Percentiles rank a stretch among this genome's conserved stretches.
phyloP scores from a whole-genome alignment of 2,113 vertebrate genomes.

The Nannospalax galili region DNA sequence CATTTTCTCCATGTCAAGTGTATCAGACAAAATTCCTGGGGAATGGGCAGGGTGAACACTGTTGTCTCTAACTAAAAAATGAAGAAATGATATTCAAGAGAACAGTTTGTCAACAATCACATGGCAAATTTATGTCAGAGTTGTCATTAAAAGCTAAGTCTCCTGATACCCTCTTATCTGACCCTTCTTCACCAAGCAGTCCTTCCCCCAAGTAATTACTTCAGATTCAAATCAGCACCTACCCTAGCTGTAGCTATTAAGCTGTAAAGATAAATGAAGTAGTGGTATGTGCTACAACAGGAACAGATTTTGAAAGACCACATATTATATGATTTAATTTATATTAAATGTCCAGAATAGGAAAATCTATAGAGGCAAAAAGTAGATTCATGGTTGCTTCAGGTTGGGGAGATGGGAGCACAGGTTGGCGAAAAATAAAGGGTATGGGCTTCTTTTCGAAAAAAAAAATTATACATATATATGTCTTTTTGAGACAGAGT shows the following conservation, averaged over 20 bases:
- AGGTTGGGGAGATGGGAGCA: too few species aligned
- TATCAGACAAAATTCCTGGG: conserved; percentile 10
- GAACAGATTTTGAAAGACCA: background rate
- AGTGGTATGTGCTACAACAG: background rate
- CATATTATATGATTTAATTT: background rate
- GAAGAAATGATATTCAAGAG: conserved; percentile 10
- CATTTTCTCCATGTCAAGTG: background rate
- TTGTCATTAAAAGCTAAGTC: background rate
- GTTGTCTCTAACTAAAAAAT: background rate
- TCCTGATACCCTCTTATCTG: background rate
- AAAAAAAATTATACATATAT: too few species aligned
- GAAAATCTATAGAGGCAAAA: background rate
- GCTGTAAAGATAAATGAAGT: background rate
- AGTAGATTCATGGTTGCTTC: background rate
- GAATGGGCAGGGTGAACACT: background rate
- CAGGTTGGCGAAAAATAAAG: background rate
- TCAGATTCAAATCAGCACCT: conserved; percentile 1
- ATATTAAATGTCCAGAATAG: background rate
- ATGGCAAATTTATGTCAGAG: background rate
- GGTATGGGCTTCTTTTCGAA: background rate
- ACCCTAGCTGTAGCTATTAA: background rate
- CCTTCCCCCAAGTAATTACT: background rate
- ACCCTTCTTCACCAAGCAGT: background rate
- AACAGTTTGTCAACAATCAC: background rate
- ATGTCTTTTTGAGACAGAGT: too few species aligned